A percentile compares a stretch with the other conserved stretches of the same genome.
These are phyloP conservation scores for Notospermus geniculatus DNA, from an alignment of 1,140 invertebrate genomes.

Conservation along the genomic window DNA sequence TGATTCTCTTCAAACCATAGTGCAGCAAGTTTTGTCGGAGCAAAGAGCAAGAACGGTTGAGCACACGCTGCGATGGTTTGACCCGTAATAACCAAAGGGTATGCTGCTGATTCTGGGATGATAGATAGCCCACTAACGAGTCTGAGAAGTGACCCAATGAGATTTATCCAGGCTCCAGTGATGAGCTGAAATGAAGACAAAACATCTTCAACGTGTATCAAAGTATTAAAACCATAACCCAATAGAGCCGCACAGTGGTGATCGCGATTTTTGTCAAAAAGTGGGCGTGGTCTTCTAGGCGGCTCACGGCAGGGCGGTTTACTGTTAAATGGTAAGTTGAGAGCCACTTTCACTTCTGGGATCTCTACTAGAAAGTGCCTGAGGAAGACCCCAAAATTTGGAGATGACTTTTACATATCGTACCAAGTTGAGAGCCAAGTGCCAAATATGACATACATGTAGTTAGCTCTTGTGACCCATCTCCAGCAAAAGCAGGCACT, in stretches of 20 bases:
- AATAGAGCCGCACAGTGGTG: neutral
- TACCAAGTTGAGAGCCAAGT: neutral
- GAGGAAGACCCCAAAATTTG: neutral
- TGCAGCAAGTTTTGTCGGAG: conserved; percentile 56
- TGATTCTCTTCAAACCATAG: conserved; percentile 56
- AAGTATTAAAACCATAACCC: neutral
- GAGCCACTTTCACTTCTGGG: too few relatives aligned
- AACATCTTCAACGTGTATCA: neutral
- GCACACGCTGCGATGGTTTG: conserved; percentile 54
- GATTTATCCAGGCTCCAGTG: conserved; percentile 55
- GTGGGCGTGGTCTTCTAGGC: too few relatives aligned
- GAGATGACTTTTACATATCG: neutral
- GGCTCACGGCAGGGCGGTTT: neutral
- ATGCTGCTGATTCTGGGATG: conserved; percentile 26
- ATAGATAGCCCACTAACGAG: conserved; percentile 47
- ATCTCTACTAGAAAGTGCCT: too few relatives aligned
- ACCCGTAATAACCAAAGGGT: conserved; percentile 43
- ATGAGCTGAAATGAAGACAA: conserved; percentile 49
- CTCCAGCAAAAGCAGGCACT: too few relatives aligned
- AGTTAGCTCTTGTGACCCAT: too few relatives aligned
- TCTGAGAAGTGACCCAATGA: conserved; percentile 53
- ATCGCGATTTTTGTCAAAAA: too few relatives aligned
- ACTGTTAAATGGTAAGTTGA: neutral
- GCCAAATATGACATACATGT: neutral
- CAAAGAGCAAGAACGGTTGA: conserved; percentile 58